Conservation (phyloP, 2,113 vertebrate genomes). For the Sphyrna mokarran region DNA sequence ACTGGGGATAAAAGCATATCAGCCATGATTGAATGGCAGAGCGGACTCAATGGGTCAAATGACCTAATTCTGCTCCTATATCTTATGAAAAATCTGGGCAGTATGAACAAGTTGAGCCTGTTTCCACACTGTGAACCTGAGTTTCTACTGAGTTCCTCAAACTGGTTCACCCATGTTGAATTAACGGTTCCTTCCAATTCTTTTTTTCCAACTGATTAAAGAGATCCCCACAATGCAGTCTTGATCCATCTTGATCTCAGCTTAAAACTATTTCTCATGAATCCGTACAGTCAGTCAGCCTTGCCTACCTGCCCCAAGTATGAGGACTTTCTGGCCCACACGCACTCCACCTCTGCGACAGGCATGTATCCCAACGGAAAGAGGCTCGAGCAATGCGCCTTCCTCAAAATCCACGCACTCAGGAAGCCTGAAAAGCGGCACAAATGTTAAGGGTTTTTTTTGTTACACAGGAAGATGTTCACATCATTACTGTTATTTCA, state of each 20-base stretch:
- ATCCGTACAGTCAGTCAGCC: too few relatives aligned
- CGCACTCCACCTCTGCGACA: slow-evolving; percentile 74
- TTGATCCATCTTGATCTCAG: neutral
- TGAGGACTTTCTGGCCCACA: slow-evolving; percentile 75
- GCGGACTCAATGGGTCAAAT: too few relatives aligned
- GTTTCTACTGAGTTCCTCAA: neutral
- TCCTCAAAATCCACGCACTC: slow-evolving; percentile 90
- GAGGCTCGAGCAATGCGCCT: slow-evolving; percentile 84
- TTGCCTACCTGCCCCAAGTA: slow-evolving; percentile 81
- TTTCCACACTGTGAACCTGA: too few relatives aligned
- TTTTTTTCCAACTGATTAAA: neutral
- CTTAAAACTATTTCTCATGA: neutral
- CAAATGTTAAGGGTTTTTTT: neutral
- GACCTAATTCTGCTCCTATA: too few relatives aligned
- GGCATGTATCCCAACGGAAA: slow-evolving; percentile 91
- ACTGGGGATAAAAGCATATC: too few relatives aligned
- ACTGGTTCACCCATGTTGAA: neutral
- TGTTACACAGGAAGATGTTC: neutral
- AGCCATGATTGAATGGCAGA: too few relatives aligned
- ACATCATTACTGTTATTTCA: neutral
- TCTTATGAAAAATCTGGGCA: too few relatives aligned
- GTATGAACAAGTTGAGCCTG: too few relatives aligned
- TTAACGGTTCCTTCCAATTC: neutral
- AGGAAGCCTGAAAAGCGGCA: slow-evolving; percentile 66
- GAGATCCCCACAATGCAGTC: neutral